A percentile compares a stretch with the other conserved stretches of the same genome.
Evolutionary conservation across 2,797 vertebrate species (phyloP).

Genomic region (Epinephelus awoara): DNA sequence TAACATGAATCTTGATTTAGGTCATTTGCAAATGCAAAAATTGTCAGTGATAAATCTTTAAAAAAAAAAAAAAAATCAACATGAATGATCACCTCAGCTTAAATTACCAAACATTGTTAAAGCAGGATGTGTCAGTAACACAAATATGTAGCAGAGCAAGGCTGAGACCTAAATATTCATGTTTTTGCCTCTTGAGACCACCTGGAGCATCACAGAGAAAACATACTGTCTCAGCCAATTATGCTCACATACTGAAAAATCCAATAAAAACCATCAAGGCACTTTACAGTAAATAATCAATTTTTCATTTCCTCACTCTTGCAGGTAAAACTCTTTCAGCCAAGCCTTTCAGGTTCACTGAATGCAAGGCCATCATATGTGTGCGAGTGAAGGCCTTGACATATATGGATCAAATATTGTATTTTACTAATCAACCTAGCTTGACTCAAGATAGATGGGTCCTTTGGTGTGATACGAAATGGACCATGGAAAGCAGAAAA

Average conservation of each 20-base stretch:
- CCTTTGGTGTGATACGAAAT: not conserved
- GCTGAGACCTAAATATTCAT: too few species aligned
- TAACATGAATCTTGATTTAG: slow-evolving; percentile 16
- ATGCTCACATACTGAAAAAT: slow-evolving; percentile 1
- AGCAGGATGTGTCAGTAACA: not conserved
- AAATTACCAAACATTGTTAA: not conserved
- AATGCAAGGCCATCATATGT: slow-evolving; percentile 4
- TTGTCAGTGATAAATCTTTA: slow-evolving; percentile 3
- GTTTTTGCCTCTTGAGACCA: not conserved
- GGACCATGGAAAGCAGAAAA: not conserved
- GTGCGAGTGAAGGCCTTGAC: not conserved
- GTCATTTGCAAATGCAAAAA: slow-evolving; percentile 19
- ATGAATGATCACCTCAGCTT: not conserved
- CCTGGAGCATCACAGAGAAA: not conserved
- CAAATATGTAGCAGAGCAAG: not conserved
- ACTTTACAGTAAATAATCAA: slow-evolving; percentile 10
- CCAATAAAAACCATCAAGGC: slow-evolving; percentile 10
- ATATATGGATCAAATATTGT: not conserved
- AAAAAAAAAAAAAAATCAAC: not conserved
- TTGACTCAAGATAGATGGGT: slow-evolving; percentile 12
- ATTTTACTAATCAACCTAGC: slow-evolving; percentile 21
- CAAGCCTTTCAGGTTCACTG: slow-evolving; percentile 13
- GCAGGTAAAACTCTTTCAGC: slow-evolving; percentile 20
- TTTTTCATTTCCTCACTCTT: slow-evolving; percentile 27
- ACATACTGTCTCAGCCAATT: not conserved